Evolutionary conservation across 2,888 invertebrate species (phyloP).

Genomic region (Xylocampa areola): DNA sequence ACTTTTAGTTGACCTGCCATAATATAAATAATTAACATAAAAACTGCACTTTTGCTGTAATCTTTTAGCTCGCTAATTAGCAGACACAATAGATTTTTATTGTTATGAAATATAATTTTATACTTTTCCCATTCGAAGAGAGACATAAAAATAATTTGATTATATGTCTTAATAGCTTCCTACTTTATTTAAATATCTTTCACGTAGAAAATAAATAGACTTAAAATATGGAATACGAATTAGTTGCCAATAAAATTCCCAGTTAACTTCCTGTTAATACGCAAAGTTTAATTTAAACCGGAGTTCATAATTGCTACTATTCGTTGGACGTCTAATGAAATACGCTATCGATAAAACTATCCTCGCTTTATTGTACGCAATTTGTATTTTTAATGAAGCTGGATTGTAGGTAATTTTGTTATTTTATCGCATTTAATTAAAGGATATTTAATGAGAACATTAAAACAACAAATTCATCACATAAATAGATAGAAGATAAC

Average conservation of each 20-base stretch:
- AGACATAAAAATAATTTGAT: no score
- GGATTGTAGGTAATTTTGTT: background rate
- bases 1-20: no score
- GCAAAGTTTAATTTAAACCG: constrained; percentile 59
- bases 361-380: constrained; percentile 4
- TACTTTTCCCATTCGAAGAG: no score
- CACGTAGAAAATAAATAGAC: constrained; percentile 26
- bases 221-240: constrained; percentile 43
- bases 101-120: no score
- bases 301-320: constrained; percentile 51
- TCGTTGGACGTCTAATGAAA: constrained; percentile 48
- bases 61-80: no score
- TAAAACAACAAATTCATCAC: no score
- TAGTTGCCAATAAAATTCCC: constrained; percentile 26
- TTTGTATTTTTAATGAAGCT: constrained; percentile 5
- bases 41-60: no score
- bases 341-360: constrained; percentile 29
- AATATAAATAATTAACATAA: no score
- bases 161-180: no score
- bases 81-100: no score
- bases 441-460: no score
- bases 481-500: no score
- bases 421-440: background rate
- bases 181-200: background rate
- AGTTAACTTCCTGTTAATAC: constrained; percentile 49